Evolutionary conservation across 2,797 vertebrate genomes (phyloP).

Genomic region (Natrix natrix): DNA sequence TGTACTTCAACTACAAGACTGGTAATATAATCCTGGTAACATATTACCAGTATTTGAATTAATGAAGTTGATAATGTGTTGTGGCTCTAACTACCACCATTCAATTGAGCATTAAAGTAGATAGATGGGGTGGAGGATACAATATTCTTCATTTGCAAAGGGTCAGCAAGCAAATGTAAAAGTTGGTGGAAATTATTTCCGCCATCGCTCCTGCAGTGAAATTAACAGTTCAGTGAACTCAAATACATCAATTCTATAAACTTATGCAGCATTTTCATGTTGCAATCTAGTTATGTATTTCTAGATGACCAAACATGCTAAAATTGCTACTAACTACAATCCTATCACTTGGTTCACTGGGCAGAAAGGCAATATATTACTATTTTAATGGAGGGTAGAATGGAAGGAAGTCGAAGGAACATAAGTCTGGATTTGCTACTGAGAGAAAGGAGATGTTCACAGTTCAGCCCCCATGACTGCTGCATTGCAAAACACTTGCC

Average conservation of each 20-base stretch:
- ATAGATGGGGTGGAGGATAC: slow-evolving; percentile 45
- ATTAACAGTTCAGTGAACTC: slow-evolving; percentile 75
- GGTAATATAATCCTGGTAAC: neutral
- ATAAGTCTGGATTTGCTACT: accelerated
- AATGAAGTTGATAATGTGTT: neutral
- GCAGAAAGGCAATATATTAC: slow-evolving; percentile 70
- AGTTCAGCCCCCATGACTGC: neutral
- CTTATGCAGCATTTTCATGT: slow-evolving; percentile 75
- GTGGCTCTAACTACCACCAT: slow-evolving; percentile 10
- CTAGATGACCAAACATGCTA: slow-evolving; percentile 78
- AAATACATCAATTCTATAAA: slow-evolving; percentile 75
- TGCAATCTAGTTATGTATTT: slow-evolving; percentile 77
- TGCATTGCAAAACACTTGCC: neutral
- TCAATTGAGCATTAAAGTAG: slow-evolving; percentile 53
- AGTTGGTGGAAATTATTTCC: slow-evolving; percentile 70
- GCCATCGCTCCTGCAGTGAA: slow-evolving; percentile 62
- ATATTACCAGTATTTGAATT: neutral
- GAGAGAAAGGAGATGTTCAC: neutral
- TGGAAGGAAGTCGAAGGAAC: neutral
- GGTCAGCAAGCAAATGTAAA: slow-evolving; percentile 67
- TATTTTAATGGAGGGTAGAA: slow-evolving; percentile 60
- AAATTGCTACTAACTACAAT: slow-evolving; percentile 76
- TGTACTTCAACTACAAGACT: neutral
- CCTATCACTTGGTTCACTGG: slow-evolving; percentile 75
- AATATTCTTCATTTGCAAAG: slow-evolving; percentile 62